Evolutionary conservation across 2,113 vertebrate genomes (phyloP).

Genomic region (Cavia porcellus): DNA sequence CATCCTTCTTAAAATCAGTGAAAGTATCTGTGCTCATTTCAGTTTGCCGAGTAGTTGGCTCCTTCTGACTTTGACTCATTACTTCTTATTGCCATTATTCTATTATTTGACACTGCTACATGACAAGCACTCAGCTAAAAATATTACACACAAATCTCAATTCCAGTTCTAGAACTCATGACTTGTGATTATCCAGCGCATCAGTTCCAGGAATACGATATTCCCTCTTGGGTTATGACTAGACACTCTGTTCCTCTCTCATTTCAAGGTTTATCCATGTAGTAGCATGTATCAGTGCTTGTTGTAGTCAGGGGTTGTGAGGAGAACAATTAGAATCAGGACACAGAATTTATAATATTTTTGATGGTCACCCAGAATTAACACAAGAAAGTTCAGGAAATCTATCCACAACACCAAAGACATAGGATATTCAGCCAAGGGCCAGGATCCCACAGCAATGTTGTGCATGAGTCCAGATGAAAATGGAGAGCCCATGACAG

Average conservation of each 20-base stretch:
- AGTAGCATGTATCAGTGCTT: neutral
- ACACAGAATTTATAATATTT: no score
- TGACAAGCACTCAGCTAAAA: neutral
- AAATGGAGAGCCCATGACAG: no score
- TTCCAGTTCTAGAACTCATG: neutral
- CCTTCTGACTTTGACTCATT: neutral
- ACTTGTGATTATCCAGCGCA: neutral
- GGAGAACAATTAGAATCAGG: no score
- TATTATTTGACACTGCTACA: neutral
- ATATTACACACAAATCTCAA: neutral
- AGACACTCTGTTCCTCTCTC: neutral
- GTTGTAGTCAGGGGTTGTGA: no score
- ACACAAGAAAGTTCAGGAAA: no score
- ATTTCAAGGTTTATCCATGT: neutral
- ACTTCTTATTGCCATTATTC: neutral
- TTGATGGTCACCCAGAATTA: no score
- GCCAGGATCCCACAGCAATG: no score
- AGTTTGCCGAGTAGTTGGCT: neutral
- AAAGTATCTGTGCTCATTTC: neutral
- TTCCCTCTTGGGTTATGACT: neutral
- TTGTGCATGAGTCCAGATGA: no score
- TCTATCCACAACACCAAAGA: no score
- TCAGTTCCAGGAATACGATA: neutral
- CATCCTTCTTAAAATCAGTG: neutral
- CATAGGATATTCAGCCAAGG: no score